Base-by-base conservation (phyloP, 1,140 invertebrate genomes). In the Achatina immaculata region DNA sequence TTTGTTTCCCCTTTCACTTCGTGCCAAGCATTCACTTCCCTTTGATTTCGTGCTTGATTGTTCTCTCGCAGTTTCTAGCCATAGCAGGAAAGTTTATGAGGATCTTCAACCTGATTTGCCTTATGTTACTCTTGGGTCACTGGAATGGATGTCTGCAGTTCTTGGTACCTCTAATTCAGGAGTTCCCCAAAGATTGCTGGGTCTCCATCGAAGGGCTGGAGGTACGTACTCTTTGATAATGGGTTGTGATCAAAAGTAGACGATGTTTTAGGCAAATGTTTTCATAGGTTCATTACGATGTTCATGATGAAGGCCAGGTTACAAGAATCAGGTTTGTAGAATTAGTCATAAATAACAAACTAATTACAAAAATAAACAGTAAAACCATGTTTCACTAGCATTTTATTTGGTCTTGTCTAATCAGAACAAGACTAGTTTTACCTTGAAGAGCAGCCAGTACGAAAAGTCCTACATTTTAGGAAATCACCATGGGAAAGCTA, bases 71-170 rank as follows among this genome's bases (percentile, higher is more conserved):
- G 98, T 99, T 99, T 94, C 95, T 99, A 92, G 98, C 98, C 92
- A 97, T 99, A 95, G 98, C 98, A 85, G 98, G 96, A 90, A 98
- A 99, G 87, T 99, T 99, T 93, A 99, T 99, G 97, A 94, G 98
- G 92, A 99, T 99, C 92, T 99, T 99, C 95, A 99, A 99, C 94
- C 93, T 99, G 87, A 98, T 99, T 92, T 98, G 97, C 92, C 97
- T 99, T 95, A 99, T 99, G 97, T 94, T 99, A 84, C 94, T 99
- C 42, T 98, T 99, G 90, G 97, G 97, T 80, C 98, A 99, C 92
- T 99, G 98, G 98, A 98, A 97, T 90, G 98, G 93, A 85, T 99
- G 98, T 93, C 94, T 99, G 79, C 98, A 99, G 92, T 99, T 99
- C 92, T 94, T 99, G 87, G 97, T 99, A 87, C 98, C 98, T 85